Evolutionary conservation across 2,888 invertebrate genomes (phyloP), one percentile per base, ranked within the genome.

Genomic region (Drosophila barbarae): DNA sequence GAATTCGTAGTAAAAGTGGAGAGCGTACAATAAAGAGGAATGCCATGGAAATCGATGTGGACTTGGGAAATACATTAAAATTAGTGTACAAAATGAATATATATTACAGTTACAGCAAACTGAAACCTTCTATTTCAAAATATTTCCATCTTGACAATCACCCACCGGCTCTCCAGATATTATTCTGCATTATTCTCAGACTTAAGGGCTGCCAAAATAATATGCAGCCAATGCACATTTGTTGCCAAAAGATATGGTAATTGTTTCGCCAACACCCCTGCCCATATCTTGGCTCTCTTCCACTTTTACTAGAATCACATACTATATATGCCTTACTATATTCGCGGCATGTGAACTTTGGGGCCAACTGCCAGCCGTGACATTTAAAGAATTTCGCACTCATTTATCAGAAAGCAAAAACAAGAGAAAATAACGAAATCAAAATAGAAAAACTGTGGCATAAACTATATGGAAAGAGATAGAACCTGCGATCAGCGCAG

Each of bases 301-400:
- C 50, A 57, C 38, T 26, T 46, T 57, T 51, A 46, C 60, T 46
- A 36, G 21, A 13, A n/a, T 21, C 28, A 30, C 35, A 3, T 21
- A 46, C 28, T 23, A 21, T 51, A 28, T 21, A 18, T 51, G 10
- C 2, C 52, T 56, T 53, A 53, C 55, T 56, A 53, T 47, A 47
- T 36, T 15, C 57, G 26, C 34, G 67, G 71, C 76, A 73, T 61
- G 54, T 72, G 74, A 73, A 72, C 68, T 63, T 36, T 67, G 56
- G 69, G 84, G 77, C 74, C 72, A 78, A 83, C 77, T 78, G 77
- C 77, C 84, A 78, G 77, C 84, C 77, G 72, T 78, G 77, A 78
- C 77, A 78, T 78, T 83, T 83, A 35, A 65, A 72, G 81, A 83
- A 83, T 80, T 78, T 78, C 72, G 74, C 81, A 83, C 81, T 77